Conservation (phyloP, 92 coral and sea anemone genomes). For the Pocillopora meandrina region DNA sequence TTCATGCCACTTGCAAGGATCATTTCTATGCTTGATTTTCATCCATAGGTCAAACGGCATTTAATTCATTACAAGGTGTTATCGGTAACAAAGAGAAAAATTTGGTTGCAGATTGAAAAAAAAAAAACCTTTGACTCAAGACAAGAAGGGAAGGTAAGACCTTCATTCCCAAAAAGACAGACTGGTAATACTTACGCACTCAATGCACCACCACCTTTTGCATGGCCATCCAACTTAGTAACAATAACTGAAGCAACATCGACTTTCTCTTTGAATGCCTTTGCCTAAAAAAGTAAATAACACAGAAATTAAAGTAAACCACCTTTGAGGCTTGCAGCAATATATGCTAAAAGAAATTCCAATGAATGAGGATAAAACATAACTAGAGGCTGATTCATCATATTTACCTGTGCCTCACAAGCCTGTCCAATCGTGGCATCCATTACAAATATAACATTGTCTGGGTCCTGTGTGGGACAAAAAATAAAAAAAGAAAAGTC, state of each 20-base stretch:
- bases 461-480: slow-evolving; percentile 70
- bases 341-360: slow-evolving; percentile 28
- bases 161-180: no score
- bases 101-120: background rate
- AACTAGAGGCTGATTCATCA: background rate
- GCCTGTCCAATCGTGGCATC: slow-evolving; percentile 99
- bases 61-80: background rate
- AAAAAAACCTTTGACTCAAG: background rate
- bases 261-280: slow-evolving; percentile 97
- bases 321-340: no score
- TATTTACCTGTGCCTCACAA: slow-evolving; percentile 94
- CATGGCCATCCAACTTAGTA: slow-evolving; percentile 97
- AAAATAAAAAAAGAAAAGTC: background rate
- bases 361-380: background rate
- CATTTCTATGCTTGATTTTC: no score
- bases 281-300: slow-evolving; percentile 61
- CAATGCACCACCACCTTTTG: slow-evolving; percentile 98
- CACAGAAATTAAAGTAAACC: background rate
- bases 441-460: slow-evolving; percentile 98
- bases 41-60: no score
- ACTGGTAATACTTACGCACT: slow-evolving; percentile 88
- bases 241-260: slow-evolving; percentile 99
- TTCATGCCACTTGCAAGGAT: no score
- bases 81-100: background rate
- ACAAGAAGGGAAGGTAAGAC: background rate